Base-by-base conservation (phyloP, 2,888 invertebrate species). In the Trachelus troglodyta region DNA sequence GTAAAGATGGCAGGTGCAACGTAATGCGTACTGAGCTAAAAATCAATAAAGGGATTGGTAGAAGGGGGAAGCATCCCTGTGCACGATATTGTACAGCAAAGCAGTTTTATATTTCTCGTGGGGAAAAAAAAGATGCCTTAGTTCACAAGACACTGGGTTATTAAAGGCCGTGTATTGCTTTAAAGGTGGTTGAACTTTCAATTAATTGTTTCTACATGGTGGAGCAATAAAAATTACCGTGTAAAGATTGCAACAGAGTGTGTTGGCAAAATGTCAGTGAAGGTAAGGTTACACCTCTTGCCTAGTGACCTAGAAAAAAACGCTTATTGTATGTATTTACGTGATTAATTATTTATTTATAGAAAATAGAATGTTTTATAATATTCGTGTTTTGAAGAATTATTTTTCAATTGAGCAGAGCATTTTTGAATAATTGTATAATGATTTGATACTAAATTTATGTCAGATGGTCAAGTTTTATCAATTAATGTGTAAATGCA, bases 211-310 rank as follows among this genome's bases (percentile, higher is more conserved):
- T 56, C 40, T 56, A 23, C 40, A 56, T 56, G 40, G 40, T 56
- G 40, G 40, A 56, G 23, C 40, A 56, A 56, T 56, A 56, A 23
- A 56, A 56, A 56, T 56, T 56, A 56, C 23, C 40, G 86, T 83
- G 83, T 81, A 83, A 82, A 80, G 83, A 81, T 83, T 85, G 82
- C 83, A 85, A 83, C 83, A 83, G 80, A 81, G 82, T 82, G 82
- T 77, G 76, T 81, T 79, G 81, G 77, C 87, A 90, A 89, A 84
- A 91, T 91, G 90, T 90, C 91, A 90, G 90, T 90, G 83, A 91
- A 90, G 90, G 90, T 90, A 87, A 87, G 89, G 40, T 56, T 56
- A 56, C 40, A 56, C 15, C 23, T 56, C 40, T 56, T 56, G 15
- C 40, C 40, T 56, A 56, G 40, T 56, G 40, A 56, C 40, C 40